Evolutionary conservation across 2,888 invertebrate species (phyloP).

Genomic region (Kuschelorhynchus macadamiae): DNA sequence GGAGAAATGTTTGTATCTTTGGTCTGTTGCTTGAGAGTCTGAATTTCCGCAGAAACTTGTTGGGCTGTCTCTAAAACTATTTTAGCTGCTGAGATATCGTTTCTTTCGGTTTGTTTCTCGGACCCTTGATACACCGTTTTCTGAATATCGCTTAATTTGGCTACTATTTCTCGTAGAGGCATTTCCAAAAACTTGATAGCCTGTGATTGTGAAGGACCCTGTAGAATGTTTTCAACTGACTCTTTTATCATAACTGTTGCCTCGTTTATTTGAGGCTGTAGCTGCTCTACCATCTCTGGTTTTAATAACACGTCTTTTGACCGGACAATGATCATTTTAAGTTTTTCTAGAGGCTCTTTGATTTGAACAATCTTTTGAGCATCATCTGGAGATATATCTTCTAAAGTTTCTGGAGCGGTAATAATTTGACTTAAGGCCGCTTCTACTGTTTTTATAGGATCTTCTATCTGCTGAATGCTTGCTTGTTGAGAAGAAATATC

Average conservation of each 20-base stretch:
- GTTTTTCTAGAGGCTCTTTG: conserved; percentile 51
- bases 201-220: conserved; percentile 13
- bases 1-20: conserved; percentile 7
- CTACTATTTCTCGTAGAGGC: conserved; percentile 6
- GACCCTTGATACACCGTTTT: neutral
- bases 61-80: conserved; percentile 28
- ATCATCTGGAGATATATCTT: conserved; percentile 18
- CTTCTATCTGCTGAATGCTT: conserved; percentile 39
- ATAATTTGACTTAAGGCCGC: conserved; percentile 27
- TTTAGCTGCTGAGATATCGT: conserved; percentile 16
- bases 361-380: conserved; percentile 16
- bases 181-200: conserved; percentile 18
- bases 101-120: conserved; percentile 13
- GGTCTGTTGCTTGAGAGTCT: conserved; percentile 12
- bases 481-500: conserved; percentile 38
- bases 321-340: conserved; percentile 47
- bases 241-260: conserved; percentile 20
- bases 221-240: conserved; percentile 13
- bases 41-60: conserved; percentile 19
- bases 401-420: conserved; percentile 2
- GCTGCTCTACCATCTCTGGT: conserved; percentile 27
- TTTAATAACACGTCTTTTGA: neutral
- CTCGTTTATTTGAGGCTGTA: conserved; percentile 12
- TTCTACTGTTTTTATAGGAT: conserved; percentile 29
- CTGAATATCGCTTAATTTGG: conserved; percentile 7